phyloP scores from a whole-genome alignment of 2,888 invertebrate genomes.

The Chromoteleia sp. region DNA sequence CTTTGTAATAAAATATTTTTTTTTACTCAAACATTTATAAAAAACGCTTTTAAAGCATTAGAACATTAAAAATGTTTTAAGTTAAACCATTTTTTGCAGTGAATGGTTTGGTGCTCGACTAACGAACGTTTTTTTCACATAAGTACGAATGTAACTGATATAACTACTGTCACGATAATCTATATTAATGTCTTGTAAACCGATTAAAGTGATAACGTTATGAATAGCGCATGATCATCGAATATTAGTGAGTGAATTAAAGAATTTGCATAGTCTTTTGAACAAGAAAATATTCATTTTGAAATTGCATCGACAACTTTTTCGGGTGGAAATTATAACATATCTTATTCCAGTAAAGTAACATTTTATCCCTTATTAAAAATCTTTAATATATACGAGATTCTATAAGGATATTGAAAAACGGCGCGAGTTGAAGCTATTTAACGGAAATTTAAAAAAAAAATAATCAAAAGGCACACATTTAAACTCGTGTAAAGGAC shows the following conservation, averaged over 20 bases:
- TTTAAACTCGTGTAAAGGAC: no score
- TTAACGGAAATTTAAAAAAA: no score
- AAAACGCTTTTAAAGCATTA: no score
- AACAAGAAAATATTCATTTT: slow-evolving; percentile 54
- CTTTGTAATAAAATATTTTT: no score
- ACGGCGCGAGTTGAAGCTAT: no score
- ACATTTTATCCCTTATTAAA: slow-evolving; percentile 32
- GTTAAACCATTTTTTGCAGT: no score
- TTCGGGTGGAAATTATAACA: slow-evolving; percentile 25
- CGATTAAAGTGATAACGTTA: slow-evolving; percentile 59
- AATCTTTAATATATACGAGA: neutral
- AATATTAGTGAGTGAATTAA: slow-evolving; percentile 50
- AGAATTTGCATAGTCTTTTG: slow-evolving; percentile 63
- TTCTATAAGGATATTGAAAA: neutral
- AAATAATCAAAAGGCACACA: no score
- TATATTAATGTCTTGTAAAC: slow-evolving; percentile 64
- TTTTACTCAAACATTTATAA: no score
- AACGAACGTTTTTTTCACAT: slow-evolving; percentile 8
- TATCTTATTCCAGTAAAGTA: slow-evolving; percentile 7
- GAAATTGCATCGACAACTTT: slow-evolving; percentile 35
- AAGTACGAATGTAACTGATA: slow-evolving; percentile 20
- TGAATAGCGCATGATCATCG: slow-evolving; percentile 50
- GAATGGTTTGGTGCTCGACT: slow-evolving; percentile 18
- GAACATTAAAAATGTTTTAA: no score
- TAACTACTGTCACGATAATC: slow-evolving; percentile 31